Percentiles rank a stretch among this genome's conserved stretches.
These are phyloP conservation scores for Papio anubis DNA, from an alignment of 2,113 vertebrate genomes.

Conservation along the genomic window DNA sequence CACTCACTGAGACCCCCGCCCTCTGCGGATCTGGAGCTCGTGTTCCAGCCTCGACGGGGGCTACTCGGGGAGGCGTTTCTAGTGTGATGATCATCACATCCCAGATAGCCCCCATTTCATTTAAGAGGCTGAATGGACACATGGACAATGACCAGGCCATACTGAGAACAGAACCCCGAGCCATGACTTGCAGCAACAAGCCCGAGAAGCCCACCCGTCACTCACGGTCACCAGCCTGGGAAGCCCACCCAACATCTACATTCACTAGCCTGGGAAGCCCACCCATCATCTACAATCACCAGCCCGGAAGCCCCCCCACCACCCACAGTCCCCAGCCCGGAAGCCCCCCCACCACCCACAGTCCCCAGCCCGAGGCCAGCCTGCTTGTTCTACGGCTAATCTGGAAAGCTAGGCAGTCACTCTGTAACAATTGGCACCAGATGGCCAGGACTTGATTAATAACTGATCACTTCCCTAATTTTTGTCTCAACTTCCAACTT, in stretches of 20 bases:
- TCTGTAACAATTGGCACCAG: not conserved
- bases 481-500: not conserved
- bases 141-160: not conserved
- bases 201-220: fast-evolving
- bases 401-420: not conserved
- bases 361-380: not conserved
- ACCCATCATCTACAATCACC: fast-evolving
- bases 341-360: too few relatives aligned
- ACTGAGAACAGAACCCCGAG: not conserved
- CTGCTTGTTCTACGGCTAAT: not conserved
- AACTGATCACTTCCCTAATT: too few relatives aligned
- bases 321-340: fast-evolving
- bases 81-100: not conserved
- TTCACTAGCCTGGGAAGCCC: too few relatives aligned
- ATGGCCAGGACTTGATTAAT: not conserved
- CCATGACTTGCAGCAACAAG: fast-evolving
- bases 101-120: not conserved
- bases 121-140: not conserved
- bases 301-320: too few relatives aligned
- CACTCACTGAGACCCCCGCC: not conserved
- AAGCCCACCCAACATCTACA: too few relatives aligned
- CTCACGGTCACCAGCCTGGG: fast-evolving
- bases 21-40: too few relatives aligned
- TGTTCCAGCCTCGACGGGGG: fast-evolving
- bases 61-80: not conserved